Evolutionary conservation across 1,140 invertebrate genomes (phyloP), one percentile per base, ranked within the genome.

Genomic region (Forficula auricularia): DNA sequence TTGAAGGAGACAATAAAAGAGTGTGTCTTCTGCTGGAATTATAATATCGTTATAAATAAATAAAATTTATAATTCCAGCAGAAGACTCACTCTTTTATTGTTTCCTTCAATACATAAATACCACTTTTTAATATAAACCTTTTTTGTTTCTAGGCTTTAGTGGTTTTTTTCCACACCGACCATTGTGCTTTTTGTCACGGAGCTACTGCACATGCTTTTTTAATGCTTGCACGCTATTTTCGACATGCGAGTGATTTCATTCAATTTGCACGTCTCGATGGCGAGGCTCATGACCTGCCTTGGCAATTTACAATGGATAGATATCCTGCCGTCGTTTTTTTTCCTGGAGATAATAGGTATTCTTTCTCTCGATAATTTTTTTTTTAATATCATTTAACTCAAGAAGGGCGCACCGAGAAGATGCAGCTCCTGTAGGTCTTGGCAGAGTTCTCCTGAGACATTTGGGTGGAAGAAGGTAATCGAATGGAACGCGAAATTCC

Each of bases 241-340:
- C 53, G 57, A 3, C 54, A 62, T 38, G 63, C 75, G 48, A 53
- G 64, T 37, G 60, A 67, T 51, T 54, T 81, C 7, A 27, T 27
- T 27, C 52, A 59, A 34, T 77, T 84, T 52, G 70, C 70, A 10
- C 68, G 79, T 35, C 69, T 87, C n/a, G 81, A 87, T 62, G 80
- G 77, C 12, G 75, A 82, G 50, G 66, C 67, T 1, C 82, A 87
- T 62, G 80, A 84, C 62, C 62, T 87, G 40, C 79, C 81, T 2
- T 85, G 81, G 81, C 72, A 80, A 54, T 85, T 75, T 57, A 79
- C 73, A 18, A 76, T 77, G 59, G 71, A 75, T 52, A 64, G 61
- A 19, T 83, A 77, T 64, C 83, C 83, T 7, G 72, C 76, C 0
- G 66, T 88, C 30, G 59, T 86, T 12, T 76, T 85, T 48, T 79